Conservation (phyloP, 2,113 vertebrate genomes). For the Beaufortia kweichowensis region DNA sequence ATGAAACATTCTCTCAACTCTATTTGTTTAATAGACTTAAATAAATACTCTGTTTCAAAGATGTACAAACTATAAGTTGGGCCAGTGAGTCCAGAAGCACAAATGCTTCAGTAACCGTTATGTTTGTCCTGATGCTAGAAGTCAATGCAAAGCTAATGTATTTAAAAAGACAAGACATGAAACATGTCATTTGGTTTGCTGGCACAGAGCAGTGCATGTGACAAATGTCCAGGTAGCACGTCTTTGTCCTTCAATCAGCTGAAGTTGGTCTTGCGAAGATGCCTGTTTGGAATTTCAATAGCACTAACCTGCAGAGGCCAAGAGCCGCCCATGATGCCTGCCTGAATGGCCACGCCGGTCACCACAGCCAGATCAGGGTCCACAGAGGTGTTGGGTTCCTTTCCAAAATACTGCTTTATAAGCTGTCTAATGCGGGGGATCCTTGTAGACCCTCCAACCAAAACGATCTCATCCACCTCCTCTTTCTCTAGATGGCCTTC, state of each 20-base stretch:
- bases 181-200: neutral
- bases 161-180: conserved; percentile 38
- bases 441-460: conserved; percentile 94
- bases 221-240: neutral
- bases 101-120: neutral
- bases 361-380: conserved; percentile 96
- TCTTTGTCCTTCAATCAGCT: conserved; percentile 67
- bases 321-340: conserved; percentile 93
- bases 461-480: conserved; percentile 92
- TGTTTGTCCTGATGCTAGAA: conserved; percentile 8
- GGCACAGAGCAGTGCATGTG: neutral
- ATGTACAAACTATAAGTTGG: neutral
- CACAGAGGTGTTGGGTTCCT: conserved; percentile 92
- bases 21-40: conserved; percentile 6
- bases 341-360: conserved; percentile 91
- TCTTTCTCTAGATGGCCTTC: conserved; percentile 82
- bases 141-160: conserved; percentile 13
- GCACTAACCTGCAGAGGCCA: conserved; percentile 98
- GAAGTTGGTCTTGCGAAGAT: conserved; percentile 93
- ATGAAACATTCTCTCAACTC: neutral
- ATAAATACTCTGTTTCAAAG: conserved; percentile 8
- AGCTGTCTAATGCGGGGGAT: conserved; percentile 89
- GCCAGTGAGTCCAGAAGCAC: neutral
- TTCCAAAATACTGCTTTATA: conserved; percentile 89
- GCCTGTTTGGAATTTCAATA: conserved; percentile 92